phyloP scores from a whole-genome alignment of 2,888 invertebrate genomes.

The Osmoderma eremita region DNA sequence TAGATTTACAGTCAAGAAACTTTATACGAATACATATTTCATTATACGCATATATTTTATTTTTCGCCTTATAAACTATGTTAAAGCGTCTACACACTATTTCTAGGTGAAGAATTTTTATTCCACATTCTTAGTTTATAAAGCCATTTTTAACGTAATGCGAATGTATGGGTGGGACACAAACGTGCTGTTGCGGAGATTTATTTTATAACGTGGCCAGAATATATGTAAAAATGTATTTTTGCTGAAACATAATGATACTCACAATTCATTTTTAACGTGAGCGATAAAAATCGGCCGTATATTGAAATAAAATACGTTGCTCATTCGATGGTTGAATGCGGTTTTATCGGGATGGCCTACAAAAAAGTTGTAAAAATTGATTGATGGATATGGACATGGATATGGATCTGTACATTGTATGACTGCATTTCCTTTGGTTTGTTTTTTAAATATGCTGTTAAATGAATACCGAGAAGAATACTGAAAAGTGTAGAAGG shows the following conservation, averaged over 20 bases:
- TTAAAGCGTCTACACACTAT: background rate
- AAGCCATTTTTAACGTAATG: background rate
- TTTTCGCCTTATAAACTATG: conserved; percentile 1
- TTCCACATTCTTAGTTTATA: background rate
- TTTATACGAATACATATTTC: conserved; percentile 16
- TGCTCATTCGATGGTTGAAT: background rate
- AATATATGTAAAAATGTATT: conserved; percentile 7
- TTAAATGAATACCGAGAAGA: too few relatives aligned
- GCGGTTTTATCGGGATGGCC: background rate
- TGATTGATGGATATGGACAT: background rate
- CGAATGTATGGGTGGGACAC: background rate
- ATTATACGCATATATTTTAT: too few relatives aligned
- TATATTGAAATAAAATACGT: conserved; percentile 19
- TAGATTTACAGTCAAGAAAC: conserved; percentile 3
- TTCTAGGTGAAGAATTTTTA: background rate
- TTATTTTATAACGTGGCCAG: background rate
- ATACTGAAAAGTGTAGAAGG: too few relatives aligned
- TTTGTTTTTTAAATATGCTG: too few relatives aligned
- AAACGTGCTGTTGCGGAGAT: background rate
- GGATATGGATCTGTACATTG: too few relatives aligned
- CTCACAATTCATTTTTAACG: conserved; percentile 13
- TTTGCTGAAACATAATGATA: conserved; percentile 17
- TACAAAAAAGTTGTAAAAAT: conserved; percentile 2
- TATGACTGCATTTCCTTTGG: too few relatives aligned
- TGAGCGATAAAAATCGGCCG: conserved; percentile 7